Evolutionary conservation across 1,140 invertebrate species (phyloP), one percentile per base, ranked within the genome.

Genomic region (Philotrypesis tridentata): DNA sequence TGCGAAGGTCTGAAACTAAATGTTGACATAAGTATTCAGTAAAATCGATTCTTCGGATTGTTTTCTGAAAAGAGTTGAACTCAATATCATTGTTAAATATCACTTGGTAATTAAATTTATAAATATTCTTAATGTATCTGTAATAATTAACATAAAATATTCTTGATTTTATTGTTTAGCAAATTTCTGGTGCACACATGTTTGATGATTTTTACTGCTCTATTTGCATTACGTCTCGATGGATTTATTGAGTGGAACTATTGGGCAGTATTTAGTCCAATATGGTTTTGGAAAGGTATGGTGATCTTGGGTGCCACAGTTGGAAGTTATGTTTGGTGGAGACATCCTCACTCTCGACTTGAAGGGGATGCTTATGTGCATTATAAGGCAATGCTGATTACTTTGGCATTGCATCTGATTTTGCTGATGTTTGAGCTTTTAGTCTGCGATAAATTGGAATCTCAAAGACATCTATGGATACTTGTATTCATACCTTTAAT

Each of bases 321-420:
- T 55, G 98, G 98, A 37, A 97, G 96, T 86, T 97, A 97, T 88
- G 95, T 99, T 6, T 99, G 98, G 98, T 97, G 96, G 95, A 94
- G 95, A 87, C 96, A 98, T 93, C 98, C 98, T 55, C 97, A 98
- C 87, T 88, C 90, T 0, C 97, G 98, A 89, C 92, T 98, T 77
- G 98, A 99, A 93, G 97, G 97, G 84, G 97, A 98, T 93, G 96
- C 97, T 31, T 98, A 98, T 91, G 95, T 98, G 23, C 98, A 99
- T 90, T 99, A 98, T 89, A 98, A 98, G 92, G 97, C 98, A 68
- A 99, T 99, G 97, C 92, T 99, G 27, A 98, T 99, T 85, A 98
- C 96, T 77, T 93, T 98, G 84, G 97, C 97, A 37, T 93, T 99
- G 85, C 98, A 99, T 91, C 92, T 99, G 73, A 97, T 99, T 85